Evolutionary conservation across 1,140 invertebrate species (phyloP).

Genomic region (Ditylenchus dipsaci): DNA sequence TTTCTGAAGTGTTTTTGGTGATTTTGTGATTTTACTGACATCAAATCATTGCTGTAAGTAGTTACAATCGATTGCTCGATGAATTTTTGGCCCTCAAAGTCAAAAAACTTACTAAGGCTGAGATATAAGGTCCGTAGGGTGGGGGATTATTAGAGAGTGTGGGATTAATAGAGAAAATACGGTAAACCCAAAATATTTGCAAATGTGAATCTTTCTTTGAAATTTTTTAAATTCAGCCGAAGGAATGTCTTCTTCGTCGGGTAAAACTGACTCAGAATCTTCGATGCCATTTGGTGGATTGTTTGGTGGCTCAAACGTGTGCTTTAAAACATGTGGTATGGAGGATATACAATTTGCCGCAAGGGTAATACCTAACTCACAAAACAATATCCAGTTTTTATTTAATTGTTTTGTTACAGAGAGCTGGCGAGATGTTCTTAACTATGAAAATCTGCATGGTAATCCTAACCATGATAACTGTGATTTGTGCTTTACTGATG

Average conservation of each 20-base stretch:
- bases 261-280: not conserved
- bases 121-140: too few species aligned
- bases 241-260: not conserved
- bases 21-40: too few species aligned
- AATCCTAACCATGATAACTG: slow-evolving; percentile 12
- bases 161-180: too few species aligned
- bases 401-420: not conserved
- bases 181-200: too few species aligned
- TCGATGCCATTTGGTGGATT: slow-evolving; percentile 34
- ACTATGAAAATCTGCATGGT: slow-evolving; percentile 21
- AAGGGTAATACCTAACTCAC: slow-evolving; percentile 40
- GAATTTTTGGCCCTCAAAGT: too few species aligned
- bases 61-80: too few species aligned
- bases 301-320: slow-evolving; percentile 33
- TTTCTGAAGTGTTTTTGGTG: too few species aligned
- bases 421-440: slow-evolving; percentile 23
- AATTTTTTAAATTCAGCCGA: not conserved
- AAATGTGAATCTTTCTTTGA: too few species aligned
- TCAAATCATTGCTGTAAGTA: too few species aligned
- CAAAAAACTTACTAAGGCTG: too few species aligned
- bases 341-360: slow-evolving; percentile 55
- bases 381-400: too few species aligned
- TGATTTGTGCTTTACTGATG: slow-evolving; percentile 5
- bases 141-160: too few species aligned
- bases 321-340: slow-evolving; percentile 56